Percentiles rank a stretch among this genome's conserved stretches.
Conservation (phyloP, 2,113 vertebrate species). For the Phocoena sinus region DNA sequence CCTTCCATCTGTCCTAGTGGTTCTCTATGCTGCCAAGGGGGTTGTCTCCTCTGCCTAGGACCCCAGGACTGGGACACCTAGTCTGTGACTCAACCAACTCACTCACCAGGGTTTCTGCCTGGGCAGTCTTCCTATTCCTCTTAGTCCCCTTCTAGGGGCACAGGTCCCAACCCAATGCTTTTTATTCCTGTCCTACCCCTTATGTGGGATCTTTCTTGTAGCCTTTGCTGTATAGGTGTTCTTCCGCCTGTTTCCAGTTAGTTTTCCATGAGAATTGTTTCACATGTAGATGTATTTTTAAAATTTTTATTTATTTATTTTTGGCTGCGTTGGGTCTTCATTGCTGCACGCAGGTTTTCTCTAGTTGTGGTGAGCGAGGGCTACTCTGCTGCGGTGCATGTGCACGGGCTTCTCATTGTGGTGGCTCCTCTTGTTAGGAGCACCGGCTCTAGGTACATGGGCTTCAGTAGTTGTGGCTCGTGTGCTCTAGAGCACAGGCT, state of each 20-base stretch:
- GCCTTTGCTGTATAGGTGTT: not conserved
- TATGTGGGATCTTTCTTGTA: not conserved
- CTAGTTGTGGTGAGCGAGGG: too few species aligned
- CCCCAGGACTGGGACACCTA: not conserved
- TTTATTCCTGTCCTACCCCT: not conserved
- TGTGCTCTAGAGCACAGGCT: too few species aligned
- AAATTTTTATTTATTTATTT: too few species aligned
- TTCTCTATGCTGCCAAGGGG: not conserved
- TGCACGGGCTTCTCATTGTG: too few species aligned
- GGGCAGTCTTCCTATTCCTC: not conserved
- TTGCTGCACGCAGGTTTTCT: too few species aligned
- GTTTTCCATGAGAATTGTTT: not conserved
- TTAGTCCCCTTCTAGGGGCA: not conserved
- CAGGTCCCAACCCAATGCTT: not conserved
- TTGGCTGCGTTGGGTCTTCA: fast-evolving
- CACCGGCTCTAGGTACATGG: fast-evolving
- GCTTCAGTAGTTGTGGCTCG: too few species aligned
- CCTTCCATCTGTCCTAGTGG: not conserved
- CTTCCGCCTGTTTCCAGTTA: not conserved
- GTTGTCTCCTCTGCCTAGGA: not conserved
- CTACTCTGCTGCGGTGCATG: too few species aligned
- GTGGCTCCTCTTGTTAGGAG: too few species aligned
- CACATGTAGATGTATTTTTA: too few species aligned
- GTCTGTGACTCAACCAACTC: not conserved
- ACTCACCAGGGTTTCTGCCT: not conserved